phyloP scores from a whole-genome alignment of 2,888 invertebrate species.

The Nysson spinosus region DNA sequence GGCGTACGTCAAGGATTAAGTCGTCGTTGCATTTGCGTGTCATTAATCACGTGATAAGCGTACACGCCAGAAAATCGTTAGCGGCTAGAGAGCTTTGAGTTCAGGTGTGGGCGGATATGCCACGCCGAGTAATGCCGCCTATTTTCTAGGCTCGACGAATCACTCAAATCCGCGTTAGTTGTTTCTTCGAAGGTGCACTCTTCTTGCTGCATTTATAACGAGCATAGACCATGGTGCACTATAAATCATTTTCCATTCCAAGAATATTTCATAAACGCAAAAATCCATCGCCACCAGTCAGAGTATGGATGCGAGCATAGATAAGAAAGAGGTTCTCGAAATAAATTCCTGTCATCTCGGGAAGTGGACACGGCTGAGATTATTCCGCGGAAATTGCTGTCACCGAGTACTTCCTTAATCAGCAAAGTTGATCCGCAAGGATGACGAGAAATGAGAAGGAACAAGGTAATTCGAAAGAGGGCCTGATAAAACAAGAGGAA shows the following conservation, averaged over 20 bases:
- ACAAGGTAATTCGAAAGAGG: conserved; percentile 9
- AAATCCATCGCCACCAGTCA: not conserved
- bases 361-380: conserved; percentile 22
- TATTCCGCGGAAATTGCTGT: too few relatives aligned
- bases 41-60: conserved; percentile 67
- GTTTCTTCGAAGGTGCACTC: conserved; percentile 5
- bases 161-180: conserved; percentile 10
- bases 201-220: conserved; percentile 1
- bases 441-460: conserved; percentile 28
- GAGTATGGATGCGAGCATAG: too few relatives aligned
- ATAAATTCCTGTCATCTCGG: conserved; percentile 1
- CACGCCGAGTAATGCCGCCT: conserved; percentile 10
- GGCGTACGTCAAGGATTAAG: conserved; percentile 63
- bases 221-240: not conserved
- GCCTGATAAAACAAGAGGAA: not conserved
- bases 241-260: conserved; percentile 1
- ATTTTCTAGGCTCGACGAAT: conserved; percentile 13
- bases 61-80: conserved; percentile 59
- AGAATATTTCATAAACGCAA: not conserved
- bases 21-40: conserved; percentile 59
- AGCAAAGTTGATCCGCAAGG: conserved; percentile 53
- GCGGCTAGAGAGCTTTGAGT: conserved; percentile 23
- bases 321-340: too few relatives aligned
- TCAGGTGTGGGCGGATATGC: conserved; percentile 51
- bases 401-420: conserved; percentile 38